Base-by-base conservation (phyloP, 2,888 invertebrate species). In the Drosophila basisetae region DNA sequence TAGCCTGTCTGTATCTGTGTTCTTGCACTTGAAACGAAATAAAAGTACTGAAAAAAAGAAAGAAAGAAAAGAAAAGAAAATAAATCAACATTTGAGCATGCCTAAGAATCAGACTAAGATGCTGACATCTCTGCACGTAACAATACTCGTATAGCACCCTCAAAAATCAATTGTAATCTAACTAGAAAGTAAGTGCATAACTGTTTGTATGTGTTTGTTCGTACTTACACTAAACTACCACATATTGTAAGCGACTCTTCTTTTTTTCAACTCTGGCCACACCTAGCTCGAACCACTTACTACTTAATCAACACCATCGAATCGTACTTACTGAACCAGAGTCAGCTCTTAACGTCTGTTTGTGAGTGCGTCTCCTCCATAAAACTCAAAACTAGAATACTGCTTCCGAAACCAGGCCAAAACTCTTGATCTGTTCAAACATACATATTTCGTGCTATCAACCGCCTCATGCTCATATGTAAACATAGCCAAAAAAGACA, bases 111-210 rank as follows among this genome's bases (percentile, higher is more conserved):
- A 62, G 66, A 69, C 55, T 67, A 78, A 67, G 79, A 85, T 65
- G 82, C 79, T 73, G 75, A 78, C 61, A 66, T 64, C 80, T 80
- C 73, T 85, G 89, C 89, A 85, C 85, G 85, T 84, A 80, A 79
- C 66, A 71, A 64, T 71, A 74, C 63, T 68, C 69, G 69, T 50
- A 59, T 73, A 84, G 76, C 84, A 84, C 80, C 73, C 82, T 62
- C 75, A 43, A 68, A 43, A 68, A 82, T 58, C 69, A 79, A 56
- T 73, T 74, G 66, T 79, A 74, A 68, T 67, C 70, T 62, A 68
- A 75, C 54, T 86, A 86, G 84, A 80, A 89, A 76, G 89, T 85
- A 89, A 89, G 89, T 85, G 86, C 78, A 86, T 80, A 68, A 63
- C 60, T 53, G 60, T 66, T 66, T 65, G 52, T 49, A 68, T 80